Percentiles rank a stretch among this genome's conserved stretches.
Evolutionary conservation across 2,888 invertebrate genomes (phyloP).

Genomic region (Eupithecia dodoneata): DNA sequence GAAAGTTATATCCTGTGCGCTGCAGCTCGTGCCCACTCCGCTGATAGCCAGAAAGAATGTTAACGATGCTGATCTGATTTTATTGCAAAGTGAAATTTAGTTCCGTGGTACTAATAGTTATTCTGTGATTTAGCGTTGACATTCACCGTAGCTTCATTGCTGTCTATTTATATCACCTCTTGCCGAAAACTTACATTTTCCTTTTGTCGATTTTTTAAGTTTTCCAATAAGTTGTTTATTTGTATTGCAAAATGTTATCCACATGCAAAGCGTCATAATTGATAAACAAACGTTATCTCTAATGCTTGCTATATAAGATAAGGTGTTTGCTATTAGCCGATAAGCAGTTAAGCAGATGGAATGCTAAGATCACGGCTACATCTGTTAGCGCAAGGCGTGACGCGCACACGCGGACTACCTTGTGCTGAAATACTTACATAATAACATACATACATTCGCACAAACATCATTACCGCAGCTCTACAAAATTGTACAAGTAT

Average conservation of each 20-base stretch:
- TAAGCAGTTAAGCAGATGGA: slow-evolving; percentile 50
- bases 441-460: background rate
- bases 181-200: background rate
- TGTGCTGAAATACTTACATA: background rate
- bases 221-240: slow-evolving; percentile 20
- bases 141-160: background rate
- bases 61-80: slow-evolving; percentile 27
- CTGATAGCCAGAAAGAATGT: slow-evolving; percentile 27
- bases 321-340: slow-evolving; percentile 39
- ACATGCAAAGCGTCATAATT: slow-evolving; percentile 19
- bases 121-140: background rate
- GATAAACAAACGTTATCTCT: slow-evolving; percentile 30
- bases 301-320: slow-evolving; percentile 28
- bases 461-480: background rate
- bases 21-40: background rate
- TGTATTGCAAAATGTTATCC: slow-evolving; percentile 3
- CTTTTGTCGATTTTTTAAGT: background rate
- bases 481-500: background rate
- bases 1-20: slow-evolving; percentile 28
- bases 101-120: too few species aligned
- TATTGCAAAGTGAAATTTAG: slow-evolving; percentile 25
- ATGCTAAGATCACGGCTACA: slow-evolving; percentile 60
- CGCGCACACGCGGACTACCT: slow-evolving; percentile 12
- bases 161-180: background rate
- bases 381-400: slow-evolving; percentile 41